Evolutionary conservation across 1,140 invertebrate species (phyloP).

Genomic region (Mamestra configurata): DNA sequence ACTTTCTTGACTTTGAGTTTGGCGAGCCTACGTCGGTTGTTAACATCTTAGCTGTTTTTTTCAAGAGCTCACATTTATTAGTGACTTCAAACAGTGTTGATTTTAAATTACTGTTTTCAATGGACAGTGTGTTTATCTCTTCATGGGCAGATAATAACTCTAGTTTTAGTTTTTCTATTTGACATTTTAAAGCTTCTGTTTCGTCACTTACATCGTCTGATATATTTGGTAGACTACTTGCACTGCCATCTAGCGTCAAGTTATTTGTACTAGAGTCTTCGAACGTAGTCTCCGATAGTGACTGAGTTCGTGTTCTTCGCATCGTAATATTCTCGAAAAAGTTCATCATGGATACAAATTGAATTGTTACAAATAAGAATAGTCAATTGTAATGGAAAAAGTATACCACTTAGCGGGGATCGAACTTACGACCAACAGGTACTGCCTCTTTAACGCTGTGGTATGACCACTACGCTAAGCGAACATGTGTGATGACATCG

Average conservation of each 20-base stretch:
- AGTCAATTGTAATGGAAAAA: not conserved
- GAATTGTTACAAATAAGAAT: not conserved
- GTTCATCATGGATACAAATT: too few species aligned
- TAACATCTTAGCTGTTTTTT: not conserved
- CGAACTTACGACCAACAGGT: not conserved
- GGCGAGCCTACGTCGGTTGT: not conserved
- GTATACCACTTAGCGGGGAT: not conserved
- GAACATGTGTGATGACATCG: not conserved
- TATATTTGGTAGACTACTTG: not conserved
- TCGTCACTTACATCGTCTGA: not conserved
- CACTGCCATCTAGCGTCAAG: conserved; percentile 2
- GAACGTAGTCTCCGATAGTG: not conserved
- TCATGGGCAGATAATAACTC: not conserved
- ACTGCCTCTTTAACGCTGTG: not conserved
- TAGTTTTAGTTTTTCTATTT: not conserved
- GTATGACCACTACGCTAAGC: not conserved
- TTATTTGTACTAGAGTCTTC: not conserved
- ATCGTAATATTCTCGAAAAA: conserved; percentile 24
- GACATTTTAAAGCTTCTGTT: not conserved
- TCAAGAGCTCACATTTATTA: not conserved
- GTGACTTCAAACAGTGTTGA: not conserved
- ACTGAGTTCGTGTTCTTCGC: not conserved
- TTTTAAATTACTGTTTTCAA: not conserved
- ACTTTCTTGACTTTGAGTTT: not conserved
- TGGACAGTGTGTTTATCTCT: not conserved